These are phyloP conservation scores for Ochotona princeps DNA, from an alignment of 2,113 vertebrate species.

Conservation along the genomic window DNA sequence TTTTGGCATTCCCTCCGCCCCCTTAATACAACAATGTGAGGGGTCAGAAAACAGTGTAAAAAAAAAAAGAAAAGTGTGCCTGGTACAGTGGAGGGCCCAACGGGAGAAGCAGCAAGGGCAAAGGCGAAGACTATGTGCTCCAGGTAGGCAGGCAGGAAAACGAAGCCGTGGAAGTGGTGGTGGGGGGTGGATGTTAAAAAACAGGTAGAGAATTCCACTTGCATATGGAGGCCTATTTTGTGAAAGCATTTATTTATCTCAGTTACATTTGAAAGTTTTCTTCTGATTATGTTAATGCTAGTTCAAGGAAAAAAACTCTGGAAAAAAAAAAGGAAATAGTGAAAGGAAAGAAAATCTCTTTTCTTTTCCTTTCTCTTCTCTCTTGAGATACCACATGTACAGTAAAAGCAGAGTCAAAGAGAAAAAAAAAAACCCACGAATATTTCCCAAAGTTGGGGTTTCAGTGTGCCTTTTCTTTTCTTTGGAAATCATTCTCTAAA, in stretches of 20 bases:
- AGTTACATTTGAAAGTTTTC: conserved; percentile 43
- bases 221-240: neutral
- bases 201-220: neutral
- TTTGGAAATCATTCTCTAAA: conserved; percentile 71
- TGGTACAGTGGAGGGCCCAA: neutral
- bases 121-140: neutral
- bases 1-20: conserved; percentile 30
- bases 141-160: neutral
- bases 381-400: neutral
- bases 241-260: conserved; percentile 19
- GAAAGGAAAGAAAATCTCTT: conserved; percentile 26
- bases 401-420: conserved; percentile 45
- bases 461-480: conserved; percentile 48
- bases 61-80: neutral
- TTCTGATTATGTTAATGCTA: neutral
- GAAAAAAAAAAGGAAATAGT: conserved; percentile 48
- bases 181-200: neutral
- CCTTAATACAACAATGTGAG: neutral
- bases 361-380: neutral
- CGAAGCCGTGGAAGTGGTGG: neutral
- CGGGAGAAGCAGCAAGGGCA: neutral
- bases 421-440: conserved; percentile 57
- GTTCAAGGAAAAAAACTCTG: neutral
- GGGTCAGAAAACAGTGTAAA: neutral
- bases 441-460: conserved; percentile 45